Base-by-base conservation (phyloP, 2,888 invertebrate species). In the Schizaphis graminum region DNA sequence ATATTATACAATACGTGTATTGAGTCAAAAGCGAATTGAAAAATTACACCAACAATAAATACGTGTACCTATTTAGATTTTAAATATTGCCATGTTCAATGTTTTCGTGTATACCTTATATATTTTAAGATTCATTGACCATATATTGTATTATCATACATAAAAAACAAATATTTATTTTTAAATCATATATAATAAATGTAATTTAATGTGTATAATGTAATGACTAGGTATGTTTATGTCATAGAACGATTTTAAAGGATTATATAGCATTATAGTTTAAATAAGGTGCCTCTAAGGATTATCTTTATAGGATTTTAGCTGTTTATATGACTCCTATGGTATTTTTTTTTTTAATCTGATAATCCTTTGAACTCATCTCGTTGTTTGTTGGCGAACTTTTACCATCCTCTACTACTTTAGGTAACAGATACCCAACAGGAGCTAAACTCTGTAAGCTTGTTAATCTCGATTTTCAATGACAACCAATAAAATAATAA, bases 301-400 rank as follows among this genome's bases (percentile, higher is more conserved):
- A 92, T 92, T 87, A 92, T 92, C 86, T 87, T 92, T 85, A 87
- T 92, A 67, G 87, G 87, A 87, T 87, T 92, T 87, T 24, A 61
- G 61, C 49, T 87, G 92, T 92, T 92, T 92, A 87, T 85, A 57
- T 61, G 86, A 92, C 91, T 92, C 35, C 28, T 49, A 87, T 88
- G 87, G 26, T 88, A 41, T 92, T 67, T 92, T 89, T n/a, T 91
- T 91, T 92, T 92, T 77, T 77, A 77, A 92, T 67, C 92, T 53
- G 92, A 92, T 92, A 92, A 92, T 92, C 92, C 92, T 67, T 88
- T 92, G 77, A 88, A 77, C 53, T 92, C 88, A 21, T 92, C 88
- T 53, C 87, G 24, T 92, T 53, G 92, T 92, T 87, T 28, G 41
- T 49, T 8, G 44, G 49, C 0, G 88, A 92, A 92, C 87, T 67